Conservation (phyloP, 2,797 vertebrate genomes). For the Phataginus tetradactyla region DNA sequence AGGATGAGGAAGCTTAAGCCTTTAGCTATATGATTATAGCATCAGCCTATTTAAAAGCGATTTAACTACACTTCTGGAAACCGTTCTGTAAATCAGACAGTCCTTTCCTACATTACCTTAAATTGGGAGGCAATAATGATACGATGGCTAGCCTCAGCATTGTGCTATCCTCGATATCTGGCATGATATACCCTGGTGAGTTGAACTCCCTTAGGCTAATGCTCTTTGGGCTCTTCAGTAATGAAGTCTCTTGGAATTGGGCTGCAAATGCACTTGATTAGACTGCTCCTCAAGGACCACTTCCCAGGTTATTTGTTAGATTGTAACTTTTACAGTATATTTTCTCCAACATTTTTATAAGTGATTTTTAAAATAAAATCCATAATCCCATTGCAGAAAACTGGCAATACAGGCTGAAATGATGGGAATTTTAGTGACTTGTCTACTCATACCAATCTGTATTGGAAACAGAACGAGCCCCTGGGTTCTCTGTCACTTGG, state of each 20-base stretch:
- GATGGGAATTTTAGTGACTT: slow-evolving; percentile 48
- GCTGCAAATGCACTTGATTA: neutral
- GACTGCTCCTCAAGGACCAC: neutral
- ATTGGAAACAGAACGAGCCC: slow-evolving; percentile 56
- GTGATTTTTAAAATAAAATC: slow-evolving; percentile 63
- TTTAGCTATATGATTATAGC: slow-evolving; percentile 15
- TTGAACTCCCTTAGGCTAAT: neutral
- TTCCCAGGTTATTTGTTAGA: neutral
- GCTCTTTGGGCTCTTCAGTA: neutral
- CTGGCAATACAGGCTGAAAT: neutral
- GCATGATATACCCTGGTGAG: neutral
- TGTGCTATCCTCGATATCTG: neutral
- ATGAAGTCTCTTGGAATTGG: neutral
- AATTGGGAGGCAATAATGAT: neutral
- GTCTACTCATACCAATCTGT: slow-evolving; percentile 46
- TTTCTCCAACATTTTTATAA: slow-evolving; percentile 64
- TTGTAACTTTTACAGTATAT: slow-evolving; percentile 41
- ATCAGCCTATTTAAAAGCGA: slow-evolving; percentile 33
- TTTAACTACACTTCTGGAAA: slow-evolving; percentile 21
- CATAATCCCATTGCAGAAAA: slow-evolving; percentile 45
- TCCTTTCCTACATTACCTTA: neutral
- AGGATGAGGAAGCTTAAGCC: neutral
- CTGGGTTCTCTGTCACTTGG: slow-evolving; percentile 55
- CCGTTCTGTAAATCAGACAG: slow-evolving; percentile 34
- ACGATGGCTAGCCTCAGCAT: neutral